Conservation (phyloP, 2,797 vertebrate species). For the Cirrhinus mrigala region DNA sequence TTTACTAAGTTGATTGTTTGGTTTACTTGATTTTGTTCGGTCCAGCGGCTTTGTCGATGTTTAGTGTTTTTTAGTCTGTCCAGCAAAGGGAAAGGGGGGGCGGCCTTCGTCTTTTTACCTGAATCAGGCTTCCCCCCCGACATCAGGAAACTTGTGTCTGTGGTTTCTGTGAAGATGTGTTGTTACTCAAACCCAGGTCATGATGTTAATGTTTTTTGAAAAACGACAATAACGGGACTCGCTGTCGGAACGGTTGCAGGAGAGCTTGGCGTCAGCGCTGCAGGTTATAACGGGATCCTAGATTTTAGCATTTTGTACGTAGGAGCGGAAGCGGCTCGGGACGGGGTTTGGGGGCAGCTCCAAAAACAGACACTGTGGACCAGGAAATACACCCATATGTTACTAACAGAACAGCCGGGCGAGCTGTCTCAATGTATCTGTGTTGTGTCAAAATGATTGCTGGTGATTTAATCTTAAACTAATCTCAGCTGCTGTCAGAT, state of each 20-base stretch:
- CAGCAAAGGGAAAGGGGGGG: constrained; percentile 68
- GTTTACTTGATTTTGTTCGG: constrained; percentile 73
- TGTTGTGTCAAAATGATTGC: constrained; percentile 99
- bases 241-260: constrained; percentile 66
- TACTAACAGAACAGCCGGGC: constrained; percentile 89
- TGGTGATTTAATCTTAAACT: constrained; percentile 99
- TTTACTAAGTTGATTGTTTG: constrained; percentile 79
- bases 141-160: constrained; percentile 78
- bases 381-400: constrained; percentile 98
- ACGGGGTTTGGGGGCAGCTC: constrained; percentile 64
- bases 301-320: constrained; percentile 79
- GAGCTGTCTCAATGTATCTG: constrained; percentile 98
- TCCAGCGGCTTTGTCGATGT: constrained; percentile 72
- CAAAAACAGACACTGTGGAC: constrained; percentile 79
- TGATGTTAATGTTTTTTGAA: constrained; percentile 64
- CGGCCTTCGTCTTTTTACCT: constrained; percentile 68
- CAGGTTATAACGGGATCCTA: constrained; percentile 61
- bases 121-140: constrained; percentile 65
- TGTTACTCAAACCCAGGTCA: constrained; percentile 73
- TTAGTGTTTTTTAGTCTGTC: constrained; percentile 74
- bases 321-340: constrained; percentile 50
- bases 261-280: constrained; percentile 68
- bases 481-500: constrained; percentile 99
- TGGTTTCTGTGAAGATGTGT: constrained; percentile 77
- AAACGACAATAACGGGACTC: constrained; percentile 53